Base-by-base conservation (phyloP, 2,113 vertebrate genomes). In the Nansenia antarctica region DNA sequence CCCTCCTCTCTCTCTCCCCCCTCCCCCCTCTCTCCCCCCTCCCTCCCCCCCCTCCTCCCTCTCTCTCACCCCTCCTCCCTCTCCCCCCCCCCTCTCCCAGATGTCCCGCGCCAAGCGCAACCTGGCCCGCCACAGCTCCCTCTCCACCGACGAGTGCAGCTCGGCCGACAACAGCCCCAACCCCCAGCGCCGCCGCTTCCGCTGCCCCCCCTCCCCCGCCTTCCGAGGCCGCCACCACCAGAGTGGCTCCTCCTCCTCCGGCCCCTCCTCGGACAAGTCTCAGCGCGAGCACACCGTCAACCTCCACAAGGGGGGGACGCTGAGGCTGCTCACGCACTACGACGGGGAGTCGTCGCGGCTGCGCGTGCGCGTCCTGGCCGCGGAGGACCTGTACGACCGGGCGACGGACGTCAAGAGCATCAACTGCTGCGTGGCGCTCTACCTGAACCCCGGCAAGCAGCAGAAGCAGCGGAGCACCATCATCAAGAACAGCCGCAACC, bases 391-490 rank as follows among this genome's bases (percentile, higher is more conserved):
- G 20, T 99, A 96, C 0, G 94, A 96, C n/a, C 79, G 88, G 55
- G 87, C 94, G 1, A 92, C 92, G 0, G 98, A 99, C 2, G 62
- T 89, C 1, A 95, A 96, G 60, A 93, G 92, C 89, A 97, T 99
- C 90, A 96, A 97, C 90, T 99, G 98, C 90, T 99, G 97, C 1
- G 96, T 98, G 53, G 89, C 94, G 0, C 92, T 99, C 34, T 97
- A 95, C 85, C 92, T 99, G 74, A 96, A 95, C 72, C 98, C 98
- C 0, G 98, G 98, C 11, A 99, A 99, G 92, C 89, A 95, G 80
- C 98, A 99, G 90, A 98, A 97, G 68, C 98, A 99, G 81, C 92
- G 96, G 54, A 98, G 98, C 93, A 98, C 95, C 85, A 96, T 98
- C 22, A 90, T 99, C 87, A 98, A 97, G 91, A 96, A 96, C 76